Conservation (phyloP, 2,888 invertebrate genomes). For the Lasioglossum oenotherae region DNA sequence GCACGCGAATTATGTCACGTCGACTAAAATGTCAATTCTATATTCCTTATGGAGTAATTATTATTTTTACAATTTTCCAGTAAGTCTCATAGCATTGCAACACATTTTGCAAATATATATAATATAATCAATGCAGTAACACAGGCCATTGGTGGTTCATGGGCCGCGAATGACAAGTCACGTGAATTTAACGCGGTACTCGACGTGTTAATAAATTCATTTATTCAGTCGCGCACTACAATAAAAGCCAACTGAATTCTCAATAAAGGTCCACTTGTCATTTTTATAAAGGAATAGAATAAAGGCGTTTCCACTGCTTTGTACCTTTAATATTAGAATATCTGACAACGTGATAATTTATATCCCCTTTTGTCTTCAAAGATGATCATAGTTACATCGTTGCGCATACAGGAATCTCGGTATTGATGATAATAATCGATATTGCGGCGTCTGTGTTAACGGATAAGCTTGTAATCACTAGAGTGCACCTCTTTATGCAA, state of each 20-base stretch:
- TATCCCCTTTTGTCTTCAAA: not conserved
- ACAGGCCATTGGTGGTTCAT: not conserved
- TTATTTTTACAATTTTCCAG: not conserved
- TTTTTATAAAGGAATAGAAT: not conserved
- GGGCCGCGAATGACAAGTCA: not conserved
- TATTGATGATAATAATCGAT: not conserved
- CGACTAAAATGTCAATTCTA: too few species aligned
- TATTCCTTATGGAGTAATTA: not conserved
- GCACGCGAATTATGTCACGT: too few species aligned
- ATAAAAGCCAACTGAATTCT: not conserved
- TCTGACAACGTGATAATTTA: not conserved
- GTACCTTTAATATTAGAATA: not conserved
- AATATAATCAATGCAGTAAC: not conserved
- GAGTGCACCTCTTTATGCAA: too few species aligned
- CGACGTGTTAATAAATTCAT: constrained; percentile 51
- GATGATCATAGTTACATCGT: not conserved
- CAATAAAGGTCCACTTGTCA: not conserved
- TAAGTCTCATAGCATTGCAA: not conserved
- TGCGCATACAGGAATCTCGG: not conserved
- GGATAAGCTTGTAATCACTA: not conserved
- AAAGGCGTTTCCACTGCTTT: not conserved
- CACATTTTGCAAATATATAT: not conserved
- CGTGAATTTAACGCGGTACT: not conserved
- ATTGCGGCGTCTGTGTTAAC: not conserved
- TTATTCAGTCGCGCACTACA: not conserved